Base-by-base conservation (phyloP, 2,888 invertebrate species). In the Drosophila mimica region DNA sequence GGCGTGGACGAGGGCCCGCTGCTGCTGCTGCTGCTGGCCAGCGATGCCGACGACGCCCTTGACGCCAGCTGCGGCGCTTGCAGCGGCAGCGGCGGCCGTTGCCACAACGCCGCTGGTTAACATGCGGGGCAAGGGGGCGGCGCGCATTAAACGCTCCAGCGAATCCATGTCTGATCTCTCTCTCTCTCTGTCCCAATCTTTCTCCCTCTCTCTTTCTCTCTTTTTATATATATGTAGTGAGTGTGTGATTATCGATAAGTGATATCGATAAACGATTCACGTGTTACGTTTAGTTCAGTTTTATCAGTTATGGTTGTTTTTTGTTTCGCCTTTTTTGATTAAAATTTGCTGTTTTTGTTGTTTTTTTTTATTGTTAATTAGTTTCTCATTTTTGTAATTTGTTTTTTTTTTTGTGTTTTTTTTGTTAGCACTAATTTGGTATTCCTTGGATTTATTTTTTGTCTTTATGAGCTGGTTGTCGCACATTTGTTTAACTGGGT, bases 131-230 rank as follows among this genome's bases (percentile, higher is more conserved):
- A 95, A 94, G 92, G 96, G 95, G 75, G 95, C 94, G 92, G 96
- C 95, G 91, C 95, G 95, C 96, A 97, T 96, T 92, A 97, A 94
- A 91, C 96, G 96, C 92, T 97, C 96, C 94, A 97, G 94, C 89
- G 97, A 96, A 95, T 97, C 97, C 97, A 97, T 97, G 61, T 57
- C 28, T 71, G 58, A 31, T 49, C 15, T 20, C 31, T 49, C 49
- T 52, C 17, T 31, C 15, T 20, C 31, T 49, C 49, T 52, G 9
- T 31, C 53, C 6, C 25, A 20, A 25, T 31, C 56, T 51, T 58
- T 53, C 53, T 66, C 34, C 77, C 52, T 34, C 33, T 61, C 30
- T 38, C 1, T 51, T 34, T 17, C 13, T 38, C 13, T 49, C 13
- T 61, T 4, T 56, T n/a, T 3, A 20, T 40, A 11, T 43, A 20